phyloP scores from a whole-genome alignment of 2,888 invertebrate species.

The Dermolepida albohirtum region DNA sequence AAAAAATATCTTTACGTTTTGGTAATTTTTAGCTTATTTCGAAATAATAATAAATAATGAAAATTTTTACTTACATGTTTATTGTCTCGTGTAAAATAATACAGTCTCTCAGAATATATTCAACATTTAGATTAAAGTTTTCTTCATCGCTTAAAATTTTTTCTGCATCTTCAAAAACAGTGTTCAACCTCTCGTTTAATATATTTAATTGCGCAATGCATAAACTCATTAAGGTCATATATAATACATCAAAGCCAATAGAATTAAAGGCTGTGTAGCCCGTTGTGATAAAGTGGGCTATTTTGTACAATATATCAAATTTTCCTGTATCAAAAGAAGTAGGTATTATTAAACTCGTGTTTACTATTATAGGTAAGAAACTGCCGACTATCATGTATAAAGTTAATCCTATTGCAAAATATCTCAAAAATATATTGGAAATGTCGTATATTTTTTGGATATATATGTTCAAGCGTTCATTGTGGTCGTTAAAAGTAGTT shows the following conservation, averaged over 20 bases:
- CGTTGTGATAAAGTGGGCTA: slow-evolving; percentile 2
- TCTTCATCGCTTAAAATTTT: too few species aligned
- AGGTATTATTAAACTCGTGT: background rate
- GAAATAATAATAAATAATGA: too few species aligned
- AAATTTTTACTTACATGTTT: background rate
- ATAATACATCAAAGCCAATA: slow-evolving; percentile 28
- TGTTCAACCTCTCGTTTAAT: background rate
- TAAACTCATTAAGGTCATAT: slow-evolving; percentile 24
- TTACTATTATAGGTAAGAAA: slow-evolving; percentile 2
- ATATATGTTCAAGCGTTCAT: slow-evolving; percentile 4
- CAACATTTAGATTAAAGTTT: too few species aligned
- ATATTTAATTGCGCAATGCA: slow-evolving; percentile 31
- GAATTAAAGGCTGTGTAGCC: slow-evolving; percentile 16
- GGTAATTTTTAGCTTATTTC: too few species aligned
- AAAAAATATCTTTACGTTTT: too few species aligned
- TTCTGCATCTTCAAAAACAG: too few species aligned
- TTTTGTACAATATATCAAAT: slow-evolving; percentile 7
- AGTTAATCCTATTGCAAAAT: slow-evolving; percentile 2
- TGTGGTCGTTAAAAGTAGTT: slow-evolving; percentile 1
- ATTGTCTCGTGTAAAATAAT: slow-evolving; percentile 11
- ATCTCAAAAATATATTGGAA: slow-evolving; percentile 1
- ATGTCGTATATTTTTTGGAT: background rate
- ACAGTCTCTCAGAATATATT: background rate
- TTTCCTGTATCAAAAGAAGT: slow-evolving; percentile 5
- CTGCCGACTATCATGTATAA: slow-evolving; percentile 11